Base-by-base conservation (phyloP, 2,888 invertebrate species). In the Limnephilus marmoratus region DNA sequence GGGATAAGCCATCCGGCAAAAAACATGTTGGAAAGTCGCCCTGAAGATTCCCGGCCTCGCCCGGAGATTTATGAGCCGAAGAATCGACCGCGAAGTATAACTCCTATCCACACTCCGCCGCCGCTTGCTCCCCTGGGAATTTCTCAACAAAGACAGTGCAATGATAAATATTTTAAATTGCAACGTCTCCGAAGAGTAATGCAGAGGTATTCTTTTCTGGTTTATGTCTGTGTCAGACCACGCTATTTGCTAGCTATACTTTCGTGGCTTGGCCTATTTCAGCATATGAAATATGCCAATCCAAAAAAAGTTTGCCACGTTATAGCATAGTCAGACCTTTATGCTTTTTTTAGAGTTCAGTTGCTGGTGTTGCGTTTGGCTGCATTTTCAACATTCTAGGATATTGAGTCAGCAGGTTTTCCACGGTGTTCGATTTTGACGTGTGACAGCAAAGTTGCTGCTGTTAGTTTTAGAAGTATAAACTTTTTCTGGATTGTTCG, bases 1-100 rank as follows among this genome's bases (percentile, higher is more conserved):
- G 53, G 88, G 88, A 88, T 88, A 68, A 88, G 68, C 88, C 80
- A 88, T 88, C 18, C 68, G 29, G 80, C 88, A 68, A 88, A 68
- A 86, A 88, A 85, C 18, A 88, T 80, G 88, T 24, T 88, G 80
- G 80, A 88, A 88, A 88, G 88, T 68, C 88, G 31, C 31, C 24
- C 37, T 53, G 88, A 68, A 88, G 88, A 80, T 88, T 80, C 68
- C 68, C 37, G 41, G 85, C 68, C 31, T 82, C 31, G 31, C 34
- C 82, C 31, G 82, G 82, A 82, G 82, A 82, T 68, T 68, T 68
- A 68, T 68, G 68, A 68, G 68, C 68, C 68, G 68, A 68, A n/a
- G 68, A 68, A 68, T 68, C 68, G 68, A 68, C 68, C 68, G 68
- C 68, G 68, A 68, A 68, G 68, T 24, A 68, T 68, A 68, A 68